Conservation (phyloP, 2,888 invertebrate species). For the Cinara cedri region DNA sequence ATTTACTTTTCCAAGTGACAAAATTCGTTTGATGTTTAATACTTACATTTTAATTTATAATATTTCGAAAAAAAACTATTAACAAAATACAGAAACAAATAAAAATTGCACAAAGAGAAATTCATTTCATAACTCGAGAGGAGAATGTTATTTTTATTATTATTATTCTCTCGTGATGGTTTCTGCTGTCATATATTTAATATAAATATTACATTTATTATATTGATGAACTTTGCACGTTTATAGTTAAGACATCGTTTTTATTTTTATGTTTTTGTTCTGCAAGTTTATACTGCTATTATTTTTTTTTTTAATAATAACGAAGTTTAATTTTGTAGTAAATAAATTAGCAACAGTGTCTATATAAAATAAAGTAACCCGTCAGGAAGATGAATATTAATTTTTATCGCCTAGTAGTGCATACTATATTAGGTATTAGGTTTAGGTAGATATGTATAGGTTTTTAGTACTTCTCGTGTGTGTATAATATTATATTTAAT, state of each 20-base stretch:
- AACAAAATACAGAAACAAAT: not conserved
- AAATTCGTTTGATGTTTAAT: too few species aligned
- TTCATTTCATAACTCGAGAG: not conserved
- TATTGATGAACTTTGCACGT: not conserved
- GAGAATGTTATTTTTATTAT: not conserved
- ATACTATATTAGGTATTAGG: not conserved
- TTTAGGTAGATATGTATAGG: too few species aligned
- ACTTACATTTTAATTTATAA: not conserved
- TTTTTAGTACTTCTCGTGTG: not conserved
- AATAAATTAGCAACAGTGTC: not conserved
- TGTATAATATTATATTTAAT: too few species aligned
- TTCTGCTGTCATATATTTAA: not conserved
- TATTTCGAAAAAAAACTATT: too few species aligned
- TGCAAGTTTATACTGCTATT: not conserved
- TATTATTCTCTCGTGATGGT: too few species aligned
- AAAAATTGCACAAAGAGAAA: not conserved
- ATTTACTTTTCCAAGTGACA: too few species aligned
- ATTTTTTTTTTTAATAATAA: not conserved
- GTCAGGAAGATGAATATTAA: constrained; percentile 6
- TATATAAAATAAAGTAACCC: constrained; percentile 11
- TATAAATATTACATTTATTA: constrained; percentile 3
- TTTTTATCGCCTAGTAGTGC: constrained; percentile 12
- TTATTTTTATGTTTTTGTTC: not conserved
- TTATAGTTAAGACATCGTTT: not conserved
- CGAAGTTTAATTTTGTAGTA: not conserved